Conservation (phyloP, 2,797 vertebrate species). For the Kryptopterus vitreolus region DNA sequence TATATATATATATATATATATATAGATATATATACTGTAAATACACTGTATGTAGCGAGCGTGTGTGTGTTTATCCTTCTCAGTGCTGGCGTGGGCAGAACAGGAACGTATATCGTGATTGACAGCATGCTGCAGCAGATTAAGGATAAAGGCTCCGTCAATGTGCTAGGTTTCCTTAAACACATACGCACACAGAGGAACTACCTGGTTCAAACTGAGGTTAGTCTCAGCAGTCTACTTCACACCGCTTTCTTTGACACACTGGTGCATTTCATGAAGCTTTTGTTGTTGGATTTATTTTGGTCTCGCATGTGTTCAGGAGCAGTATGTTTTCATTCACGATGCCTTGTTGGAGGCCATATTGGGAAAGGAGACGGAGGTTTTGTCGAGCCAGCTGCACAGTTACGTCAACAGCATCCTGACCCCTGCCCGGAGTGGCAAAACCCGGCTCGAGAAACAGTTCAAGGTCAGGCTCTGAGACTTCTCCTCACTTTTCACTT, state of each 20-base stretch:
- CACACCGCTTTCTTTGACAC: too few relatives aligned
- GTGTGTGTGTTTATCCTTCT: conserved; percentile 7
- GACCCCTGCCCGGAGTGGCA: conserved; percentile 80
- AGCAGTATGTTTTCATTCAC: conserved; percentile 96
- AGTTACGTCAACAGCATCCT: conserved; percentile 88
- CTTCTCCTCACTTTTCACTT: background rate
- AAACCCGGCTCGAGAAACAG: conserved; percentile 87
- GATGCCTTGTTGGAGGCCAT: conserved; percentile 95
- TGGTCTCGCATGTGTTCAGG: conserved; percentile 66
- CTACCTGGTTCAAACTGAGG: conserved; percentile 98
- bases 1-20: too few relatives aligned
- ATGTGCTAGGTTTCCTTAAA: conserved; percentile 91
- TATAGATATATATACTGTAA: too few relatives aligned
- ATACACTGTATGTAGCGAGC: too few relatives aligned
- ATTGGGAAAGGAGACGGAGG: conserved; percentile 89
- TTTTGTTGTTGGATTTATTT: background rate
- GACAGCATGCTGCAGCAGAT: conserved; percentile 97
- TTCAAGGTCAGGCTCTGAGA: conserved; percentile 80
- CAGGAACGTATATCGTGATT: conserved; percentile 92
- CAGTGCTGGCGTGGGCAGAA: conserved; percentile 92
- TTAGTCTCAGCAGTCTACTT: conserved; percentile 58
- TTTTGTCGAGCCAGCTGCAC: conserved; percentile 82
- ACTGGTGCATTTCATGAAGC: background rate
- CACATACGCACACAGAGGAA: conserved; percentile 96
- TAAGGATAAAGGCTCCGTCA: conserved; percentile 90